Evolutionary conservation across 2,797 vertebrate genomes (phyloP).

Genomic region (Synanceia verrucosa): DNA sequence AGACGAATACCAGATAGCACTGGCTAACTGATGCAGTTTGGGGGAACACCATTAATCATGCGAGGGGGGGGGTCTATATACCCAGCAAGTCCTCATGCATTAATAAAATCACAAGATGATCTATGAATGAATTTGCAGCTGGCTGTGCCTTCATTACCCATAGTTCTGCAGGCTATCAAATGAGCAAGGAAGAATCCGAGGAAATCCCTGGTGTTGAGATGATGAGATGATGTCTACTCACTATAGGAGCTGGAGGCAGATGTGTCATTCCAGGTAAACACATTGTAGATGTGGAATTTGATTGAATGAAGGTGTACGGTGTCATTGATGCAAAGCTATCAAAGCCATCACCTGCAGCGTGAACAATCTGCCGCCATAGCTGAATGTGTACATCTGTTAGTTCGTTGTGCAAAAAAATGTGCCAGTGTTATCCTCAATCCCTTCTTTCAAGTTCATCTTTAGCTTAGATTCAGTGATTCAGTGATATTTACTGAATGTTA

Average conservation of each 20-base stretch:
- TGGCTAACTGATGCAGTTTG: conserved; percentile 80
- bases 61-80: conserved; percentile 51
- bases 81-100: conserved; percentile 71
- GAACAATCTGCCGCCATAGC: neutral
- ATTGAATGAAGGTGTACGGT: neutral
- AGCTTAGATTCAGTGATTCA: no score
- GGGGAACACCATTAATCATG: conserved; percentile 80
- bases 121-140: conserved; percentile 77
- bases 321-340: neutral
- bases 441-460: no score
- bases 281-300: neutral
- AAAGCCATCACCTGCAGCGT: neutral
- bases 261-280: conserved; percentile 11
- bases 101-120: conserved; percentile 81
- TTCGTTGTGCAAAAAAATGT: neutral
- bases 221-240: conserved; percentile 33
- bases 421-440: neutral
- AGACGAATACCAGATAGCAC: conserved; percentile 84
- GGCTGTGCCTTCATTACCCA: conserved; percentile 73
- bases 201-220: conserved; percentile 22
- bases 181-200: conserved; percentile 29
- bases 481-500: neutral
- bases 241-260: conserved; percentile 14
- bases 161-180: conserved; percentile 46
- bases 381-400: neutral